Conservation (phyloP, 2,888 invertebrate genomes). For the Apamea sordens region DNA sequence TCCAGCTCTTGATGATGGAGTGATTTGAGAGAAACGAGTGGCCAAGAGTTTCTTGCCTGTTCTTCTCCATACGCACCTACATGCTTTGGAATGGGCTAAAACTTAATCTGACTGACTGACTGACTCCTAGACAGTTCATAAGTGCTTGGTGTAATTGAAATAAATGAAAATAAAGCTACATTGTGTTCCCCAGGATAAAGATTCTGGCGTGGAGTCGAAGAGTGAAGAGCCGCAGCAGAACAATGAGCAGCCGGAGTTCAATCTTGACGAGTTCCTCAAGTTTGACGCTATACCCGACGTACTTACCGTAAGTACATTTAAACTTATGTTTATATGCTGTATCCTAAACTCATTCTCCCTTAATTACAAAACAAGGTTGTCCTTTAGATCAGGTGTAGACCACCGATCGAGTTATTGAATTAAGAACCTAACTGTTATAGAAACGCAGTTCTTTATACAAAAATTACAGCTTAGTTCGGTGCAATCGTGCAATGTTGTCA, state of each 20-base stretch:
- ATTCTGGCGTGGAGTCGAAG: conserved; percentile 82
- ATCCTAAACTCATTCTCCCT: not conserved
- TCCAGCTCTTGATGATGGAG: not conserved
- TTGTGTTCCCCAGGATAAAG: conserved; percentile 78
- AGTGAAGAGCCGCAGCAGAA: conserved; percentile 75
- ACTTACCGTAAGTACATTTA: conserved; percentile 90
- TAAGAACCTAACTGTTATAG: too few relatives aligned
- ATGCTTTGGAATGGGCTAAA: not conserved
- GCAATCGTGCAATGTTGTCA: too few relatives aligned
- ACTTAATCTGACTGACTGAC: not conserved
- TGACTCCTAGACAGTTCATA: not conserved
- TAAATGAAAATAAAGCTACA: not conserved
- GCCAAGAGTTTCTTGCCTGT: not conserved
- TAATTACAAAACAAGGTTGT: too few relatives aligned
- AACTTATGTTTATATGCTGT: not conserved
- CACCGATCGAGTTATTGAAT: too few relatives aligned
- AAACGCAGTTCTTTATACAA: too few relatives aligned
- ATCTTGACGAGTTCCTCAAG: conserved; percentile 96
- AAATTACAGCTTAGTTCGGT: too few relatives aligned
- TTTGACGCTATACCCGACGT: conserved; percentile 94
- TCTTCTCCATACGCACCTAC: not conserved
- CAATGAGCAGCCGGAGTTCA: conserved; percentile 91
- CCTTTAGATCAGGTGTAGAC: too few relatives aligned
- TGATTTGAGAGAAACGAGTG: not conserved
- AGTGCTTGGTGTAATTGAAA: not conserved